Conservation (phyloP, 92 coral and sea anemone genomes). For the Pocillopora grandis region DNA sequence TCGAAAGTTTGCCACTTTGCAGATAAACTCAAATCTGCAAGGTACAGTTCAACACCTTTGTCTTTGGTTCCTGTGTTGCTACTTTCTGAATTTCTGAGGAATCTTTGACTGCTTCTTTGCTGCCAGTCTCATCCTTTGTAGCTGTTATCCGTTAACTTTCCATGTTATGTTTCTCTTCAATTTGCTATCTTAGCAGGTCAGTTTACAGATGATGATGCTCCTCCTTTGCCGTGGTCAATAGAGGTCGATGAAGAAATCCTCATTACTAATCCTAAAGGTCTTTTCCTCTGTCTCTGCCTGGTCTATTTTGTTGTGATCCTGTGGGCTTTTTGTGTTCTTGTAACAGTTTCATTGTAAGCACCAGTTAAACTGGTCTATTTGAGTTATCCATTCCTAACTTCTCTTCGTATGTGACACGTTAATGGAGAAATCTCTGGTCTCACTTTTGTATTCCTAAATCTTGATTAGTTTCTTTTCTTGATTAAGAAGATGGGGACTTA, state of each 20-base stretch:
- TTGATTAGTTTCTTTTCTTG: too few relatives aligned
- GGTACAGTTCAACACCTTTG: neutral
- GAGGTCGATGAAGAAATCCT: slow-evolving; percentile 62
- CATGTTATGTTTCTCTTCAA: slow-evolving; percentile 13
- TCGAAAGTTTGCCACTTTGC: too few relatives aligned
- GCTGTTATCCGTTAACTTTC: neutral
- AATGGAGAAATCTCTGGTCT: too few relatives aligned
- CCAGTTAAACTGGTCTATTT: too few relatives aligned
- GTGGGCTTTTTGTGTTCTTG: neutral
- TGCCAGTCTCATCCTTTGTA: neutral
- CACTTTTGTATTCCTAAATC: too few relatives aligned
- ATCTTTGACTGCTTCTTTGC: neutral
- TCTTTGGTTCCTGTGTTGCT: neutral
- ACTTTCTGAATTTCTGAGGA: too few relatives aligned
- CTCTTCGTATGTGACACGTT: too few relatives aligned
- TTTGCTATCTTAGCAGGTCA: slow-evolving; percentile 43
- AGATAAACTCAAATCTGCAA: neutral
- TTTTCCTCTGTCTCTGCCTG: slow-evolving; percentile 13
- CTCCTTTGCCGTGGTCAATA: slow-evolving; percentile 80
- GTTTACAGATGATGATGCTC: slow-evolving; percentile 73
- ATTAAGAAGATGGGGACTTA: too few relatives aligned
- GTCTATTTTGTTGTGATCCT: neutral
- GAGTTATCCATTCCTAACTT: too few relatives aligned
- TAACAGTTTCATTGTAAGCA: neutral
- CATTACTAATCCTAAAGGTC: slow-evolving; percentile 13